Base-by-base conservation (phyloP, 64 coral and sea anemone genomes). In the Acropora tenuis region DNA sequence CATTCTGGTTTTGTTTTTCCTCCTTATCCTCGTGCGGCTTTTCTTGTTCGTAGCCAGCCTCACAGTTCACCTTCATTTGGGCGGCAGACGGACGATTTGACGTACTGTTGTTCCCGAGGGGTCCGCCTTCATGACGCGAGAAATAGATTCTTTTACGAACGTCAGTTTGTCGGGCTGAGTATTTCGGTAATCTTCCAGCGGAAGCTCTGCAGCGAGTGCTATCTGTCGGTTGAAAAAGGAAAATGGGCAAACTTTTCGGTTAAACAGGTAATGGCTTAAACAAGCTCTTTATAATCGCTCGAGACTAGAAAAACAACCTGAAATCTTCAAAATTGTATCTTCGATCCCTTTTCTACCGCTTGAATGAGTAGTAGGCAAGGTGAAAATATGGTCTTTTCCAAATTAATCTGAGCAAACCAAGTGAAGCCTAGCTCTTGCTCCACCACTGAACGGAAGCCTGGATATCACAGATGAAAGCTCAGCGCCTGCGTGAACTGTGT, bases 71-170 rank as follows among this genome's bases (percentile, higher is more conserved):
- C 1, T 18, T 65, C 10, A 9, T 43, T 40, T 18, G n/a, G 1
- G 63, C 72, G 8, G 82, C 8, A n/a, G 65, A 72, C 10, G 6
- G 44, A 16, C 30, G 17, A 41, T 67, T 48, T 18, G 13, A 17
- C 18, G 7, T 16, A 1, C 13, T 6, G 0, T 69, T 67, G 2
- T 6, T 48, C 9, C 82, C 6, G 18, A n/a, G 61, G 19, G 72
- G 17, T 73, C 44, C 46, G 0, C 65, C 82, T 12, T 85, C 82
- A 20, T 71, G 59, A 49, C 1, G 17, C 45, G 82, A 2, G 72
- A 71, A 40, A 52, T 69, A 61, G 50, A 85, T 30, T 30, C 63
- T 72, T 71, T 85, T 71, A 67, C 82, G 61, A 71, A 46, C 43
- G 9, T 46, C 20, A 6, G 63, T 48, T 2, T 69, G 66, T 17